Conservation (phyloP, 1,140 invertebrate species). For the Chironomus striatipennis region DNA sequence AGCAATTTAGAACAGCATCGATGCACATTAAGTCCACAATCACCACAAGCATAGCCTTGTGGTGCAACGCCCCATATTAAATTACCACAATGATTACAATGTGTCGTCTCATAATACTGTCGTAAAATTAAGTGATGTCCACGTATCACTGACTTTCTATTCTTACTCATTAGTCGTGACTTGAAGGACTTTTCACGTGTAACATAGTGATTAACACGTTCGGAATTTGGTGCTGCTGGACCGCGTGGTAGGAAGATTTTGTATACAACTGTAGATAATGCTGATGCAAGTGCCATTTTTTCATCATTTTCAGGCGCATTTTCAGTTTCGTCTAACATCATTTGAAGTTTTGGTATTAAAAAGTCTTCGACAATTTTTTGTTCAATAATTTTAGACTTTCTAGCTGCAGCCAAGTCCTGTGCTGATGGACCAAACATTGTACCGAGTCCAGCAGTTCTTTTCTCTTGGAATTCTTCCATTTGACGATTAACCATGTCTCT, state of each 20-base stretch:
- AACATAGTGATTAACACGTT: constrained; percentile 60
- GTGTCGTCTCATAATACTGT: constrained; percentile 80
- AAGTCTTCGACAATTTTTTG: constrained; percentile 61
- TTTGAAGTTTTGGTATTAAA: constrained; percentile 65
- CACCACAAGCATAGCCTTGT: constrained; percentile 87
- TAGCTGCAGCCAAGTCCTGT: constrained; percentile 65
- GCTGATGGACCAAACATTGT: constrained; percentile 85
- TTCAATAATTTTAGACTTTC: constrained; percentile 73
- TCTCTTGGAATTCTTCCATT: constrained; percentile 81
- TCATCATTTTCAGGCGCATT: constrained; percentile 51
- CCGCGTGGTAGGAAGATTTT: constrained; percentile 38
- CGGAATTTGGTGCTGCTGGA: constrained; percentile 36
- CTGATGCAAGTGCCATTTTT: constrained; percentile 62
- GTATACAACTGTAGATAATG: constrained; percentile 65
- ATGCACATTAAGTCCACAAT: constrained; percentile 84
- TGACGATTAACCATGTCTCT: constrained; percentile 81
- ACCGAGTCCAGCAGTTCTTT: constrained; percentile 80
- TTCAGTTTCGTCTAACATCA: constrained; percentile 62
- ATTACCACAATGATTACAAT: constrained; percentile 87
- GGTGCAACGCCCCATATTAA: constrained; percentile 90
- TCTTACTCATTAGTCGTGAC: constrained; percentile 60
- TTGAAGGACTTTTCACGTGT: constrained; percentile 76
- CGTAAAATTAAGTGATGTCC: constrained; percentile 85
- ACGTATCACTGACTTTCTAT: constrained; percentile 58
- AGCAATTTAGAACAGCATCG: constrained; percentile 70